These are phyloP conservation scores for Cyanocitta stelleri DNA, from an alignment of 2,113 vertebrate genomes.

Conservation along the genomic window DNA sequence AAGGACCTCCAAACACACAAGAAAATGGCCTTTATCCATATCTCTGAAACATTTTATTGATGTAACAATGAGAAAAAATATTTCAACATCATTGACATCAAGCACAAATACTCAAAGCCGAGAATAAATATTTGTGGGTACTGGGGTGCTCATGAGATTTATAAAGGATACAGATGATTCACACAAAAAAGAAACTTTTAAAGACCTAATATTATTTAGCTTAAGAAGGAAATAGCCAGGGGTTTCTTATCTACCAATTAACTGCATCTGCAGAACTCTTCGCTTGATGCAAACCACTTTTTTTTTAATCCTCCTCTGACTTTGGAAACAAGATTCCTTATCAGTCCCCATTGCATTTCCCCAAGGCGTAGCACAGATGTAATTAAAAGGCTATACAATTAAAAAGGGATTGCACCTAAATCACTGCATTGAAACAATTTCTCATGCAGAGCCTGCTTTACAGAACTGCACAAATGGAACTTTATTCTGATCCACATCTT, in stretches of 20 bases:
- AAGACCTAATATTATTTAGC: neutral
- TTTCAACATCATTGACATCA: neutral
- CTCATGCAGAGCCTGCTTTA: neutral
- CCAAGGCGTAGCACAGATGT: neutral
- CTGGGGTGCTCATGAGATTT: neutral
- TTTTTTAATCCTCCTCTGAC: neutral
- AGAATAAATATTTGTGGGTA: neutral
- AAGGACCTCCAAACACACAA: neutral
- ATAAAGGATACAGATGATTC: neutral
- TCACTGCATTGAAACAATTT: neutral
- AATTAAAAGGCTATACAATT: constrained; percentile 20
- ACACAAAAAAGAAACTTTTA: neutral
- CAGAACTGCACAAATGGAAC: neutral
- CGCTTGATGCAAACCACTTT: neutral
- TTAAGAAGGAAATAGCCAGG: neutral
- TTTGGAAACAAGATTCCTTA: constrained; percentile 20
- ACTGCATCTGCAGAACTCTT: neutral
- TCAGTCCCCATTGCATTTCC: neutral
- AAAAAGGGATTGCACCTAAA: constrained; percentile 17
- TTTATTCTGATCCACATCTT: neutral
- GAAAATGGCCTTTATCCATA: neutral
- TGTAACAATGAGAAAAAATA: neutral
- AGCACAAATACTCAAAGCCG: neutral
- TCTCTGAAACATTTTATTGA: neutral
- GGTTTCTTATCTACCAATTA: constrained; percentile 8